Evolutionary conservation across 2,888 invertebrate genomes (phyloP), one percentile per base, ranked within the genome.

Genomic region (Schrankia costaestrigalis): DNA sequence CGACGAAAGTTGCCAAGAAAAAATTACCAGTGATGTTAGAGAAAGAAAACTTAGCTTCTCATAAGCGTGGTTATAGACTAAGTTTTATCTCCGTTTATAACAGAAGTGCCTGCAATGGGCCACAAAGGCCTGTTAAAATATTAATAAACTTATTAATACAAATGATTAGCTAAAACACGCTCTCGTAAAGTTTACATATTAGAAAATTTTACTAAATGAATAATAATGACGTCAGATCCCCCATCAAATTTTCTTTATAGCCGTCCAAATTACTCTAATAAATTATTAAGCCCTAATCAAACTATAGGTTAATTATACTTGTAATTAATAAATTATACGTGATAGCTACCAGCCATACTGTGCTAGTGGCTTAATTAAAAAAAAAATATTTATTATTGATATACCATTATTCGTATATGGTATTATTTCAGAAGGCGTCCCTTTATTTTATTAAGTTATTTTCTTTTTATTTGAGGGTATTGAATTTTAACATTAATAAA

Each of bases 221-320:
- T 38, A 30, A 12, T 34, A 42, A 23, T 48, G 46, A 51, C 52
- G 34, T 48, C 46, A 48, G 31, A 22, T n/a, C 21, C 35, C 36
- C 41, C 41, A 60, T 56, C 49, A 59, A 58, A 59, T 44, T 54
- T 62, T 61, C 63, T 65, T 63, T 57, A 58, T 57, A 45, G 53
- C 52, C 43, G 30, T 33, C 52, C 45, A 59, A 64, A 64, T 64
- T 56, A 62, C 50, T 34, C 48, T 42, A 53, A 58, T 65, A 56
- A 63, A 65, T 63, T 63, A 67, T 67, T 63, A 46, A 54, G 44
- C 35, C 43, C 47, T 65, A 56, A 63, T 63, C 63, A 65, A 67
- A 65, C 63, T 63, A 63, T 61, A 65, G 49, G 50, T 55, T 60
- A 63, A 64, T 65, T 65, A 63, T 56, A 46, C 48, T 55, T 34